Evolutionary conservation across 2,888 invertebrate species (phyloP).

Genomic region (Apodemia hepburni): DNA sequence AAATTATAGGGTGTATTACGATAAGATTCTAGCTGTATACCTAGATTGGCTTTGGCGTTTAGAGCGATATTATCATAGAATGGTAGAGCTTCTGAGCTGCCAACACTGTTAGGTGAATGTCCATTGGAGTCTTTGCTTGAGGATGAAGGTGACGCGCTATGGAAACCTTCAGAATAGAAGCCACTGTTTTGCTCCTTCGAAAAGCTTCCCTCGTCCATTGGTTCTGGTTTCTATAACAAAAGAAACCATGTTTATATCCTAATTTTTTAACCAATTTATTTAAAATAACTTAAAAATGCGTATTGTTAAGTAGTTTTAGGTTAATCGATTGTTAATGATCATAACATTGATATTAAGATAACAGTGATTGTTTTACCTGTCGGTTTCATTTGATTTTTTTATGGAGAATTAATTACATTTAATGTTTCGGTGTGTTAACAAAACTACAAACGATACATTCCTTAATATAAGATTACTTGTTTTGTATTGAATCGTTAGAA

Average conservation of each 20-base stretch:
- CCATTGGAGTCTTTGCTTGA: constrained; percentile 76
- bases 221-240: constrained; percentile 80
- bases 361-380: constrained; percentile 23
- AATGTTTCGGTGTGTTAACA: background rate
- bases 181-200: constrained; percentile 80
- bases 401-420: constrained; percentile 10
- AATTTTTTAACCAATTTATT: constrained; percentile 1
- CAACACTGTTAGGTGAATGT: constrained; percentile 70
- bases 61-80: constrained; percentile 63
- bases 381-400: constrained; percentile 27
- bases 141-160: constrained; percentile 80
- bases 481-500: no score
- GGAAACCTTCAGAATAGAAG: constrained; percentile 81
- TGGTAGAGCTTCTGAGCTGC: constrained; percentile 60
- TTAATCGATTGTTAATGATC: constrained; percentile 27
- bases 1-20: constrained; percentile 78
- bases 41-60: constrained; percentile 68
- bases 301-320: constrained; percentile 13
- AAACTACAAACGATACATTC: background rate
- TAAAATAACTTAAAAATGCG: constrained; percentile 7
- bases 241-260: constrained; percentile 12
- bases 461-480: no score
- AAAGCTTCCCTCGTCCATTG: constrained; percentile 63
- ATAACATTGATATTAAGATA: constrained; percentile 24
- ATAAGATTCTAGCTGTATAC: constrained; percentile 62